Conservation (phyloP, 2,888 invertebrate species). For the Hydraecia micacea region DNA sequence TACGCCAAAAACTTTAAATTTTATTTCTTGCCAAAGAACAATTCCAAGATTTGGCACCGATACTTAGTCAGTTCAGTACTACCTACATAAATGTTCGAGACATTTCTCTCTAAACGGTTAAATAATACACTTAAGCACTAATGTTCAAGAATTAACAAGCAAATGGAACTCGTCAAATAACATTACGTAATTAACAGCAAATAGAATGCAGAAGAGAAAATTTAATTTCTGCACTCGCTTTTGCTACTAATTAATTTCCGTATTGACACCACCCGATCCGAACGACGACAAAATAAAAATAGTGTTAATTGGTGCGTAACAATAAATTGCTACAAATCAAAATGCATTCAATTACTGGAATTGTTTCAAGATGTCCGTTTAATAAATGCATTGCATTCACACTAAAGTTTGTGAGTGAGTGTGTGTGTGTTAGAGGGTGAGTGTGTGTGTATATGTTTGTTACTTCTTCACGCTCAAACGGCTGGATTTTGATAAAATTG, state of each 20-base stretch:
- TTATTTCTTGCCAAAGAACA: background rate
- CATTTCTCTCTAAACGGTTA: background rate
- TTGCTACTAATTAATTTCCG: no score
- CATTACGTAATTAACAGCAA: conserved; percentile 23
- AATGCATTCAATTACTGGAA: background rate
- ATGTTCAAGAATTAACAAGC: conserved; percentile 21
- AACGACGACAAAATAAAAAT: no score
- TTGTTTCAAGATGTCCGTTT: background rate
- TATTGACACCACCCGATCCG: no score
- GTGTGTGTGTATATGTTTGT: no score
- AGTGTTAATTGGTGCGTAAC: no score
- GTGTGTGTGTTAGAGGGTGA: no score
- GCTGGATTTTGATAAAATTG: no score
- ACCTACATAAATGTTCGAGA: background rate
- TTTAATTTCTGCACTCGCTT: conserved; percentile 24
- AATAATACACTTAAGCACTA: background rate
- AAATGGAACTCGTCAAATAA: background rate
- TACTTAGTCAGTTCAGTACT: no score
- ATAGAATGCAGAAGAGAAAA: conserved; percentile 19
- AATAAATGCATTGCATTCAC: no score
- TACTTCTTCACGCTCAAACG: no score
- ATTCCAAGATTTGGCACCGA: background rate
- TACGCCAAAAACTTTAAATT: background rate
- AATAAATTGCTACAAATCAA: background rate
- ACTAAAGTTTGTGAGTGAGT: no score